phyloP scores from a whole-genome alignment of 1,140 invertebrate species.

The Pseudoatta argentina region DNA sequence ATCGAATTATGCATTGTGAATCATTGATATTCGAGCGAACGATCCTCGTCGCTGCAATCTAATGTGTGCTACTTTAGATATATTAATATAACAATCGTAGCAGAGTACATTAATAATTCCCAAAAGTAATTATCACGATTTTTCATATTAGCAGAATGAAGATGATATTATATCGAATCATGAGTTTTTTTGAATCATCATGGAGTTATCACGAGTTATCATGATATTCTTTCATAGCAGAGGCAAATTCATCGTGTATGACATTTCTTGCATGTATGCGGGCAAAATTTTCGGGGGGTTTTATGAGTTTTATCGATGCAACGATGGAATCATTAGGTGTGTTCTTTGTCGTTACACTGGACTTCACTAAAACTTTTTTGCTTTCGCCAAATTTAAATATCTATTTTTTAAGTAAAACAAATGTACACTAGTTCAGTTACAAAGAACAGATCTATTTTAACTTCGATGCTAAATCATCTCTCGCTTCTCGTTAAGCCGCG shows the following conservation, averaged over 20 bases:
- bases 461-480: conserved; percentile 36
- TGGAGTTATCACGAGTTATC: not conserved
- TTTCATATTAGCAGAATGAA: conserved; percentile 28
- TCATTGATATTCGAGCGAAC: conserved; percentile 3
- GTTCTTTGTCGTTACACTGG: too few species aligned
- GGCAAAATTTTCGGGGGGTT: not conserved
- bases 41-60: conserved; percentile 22
- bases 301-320: conserved; percentile 25
- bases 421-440: too few species aligned
- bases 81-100: conserved; percentile 65
- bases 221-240: conserved; percentile 29
- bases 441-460: conserved; percentile 8
- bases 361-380: too few species aligned
- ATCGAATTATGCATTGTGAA: conserved; percentile 3
- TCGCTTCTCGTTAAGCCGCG: conserved; percentile 58
- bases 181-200: not conserved
- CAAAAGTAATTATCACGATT: conserved; percentile 35
- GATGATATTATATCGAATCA: not conserved
- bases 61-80: conserved; percentile 55
- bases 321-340: conserved; percentile 37
- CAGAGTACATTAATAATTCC: conserved; percentile 47
- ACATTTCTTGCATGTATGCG: not conserved
- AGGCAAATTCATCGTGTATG: not conserved
- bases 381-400: too few species aligned
- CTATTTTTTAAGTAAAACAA: too few species aligned